Evolutionary conservation across 2,888 invertebrate genomes (phyloP), one percentile per base, ranked within the genome.

Genomic region (Leptodirus hochenwartii): DNA sequence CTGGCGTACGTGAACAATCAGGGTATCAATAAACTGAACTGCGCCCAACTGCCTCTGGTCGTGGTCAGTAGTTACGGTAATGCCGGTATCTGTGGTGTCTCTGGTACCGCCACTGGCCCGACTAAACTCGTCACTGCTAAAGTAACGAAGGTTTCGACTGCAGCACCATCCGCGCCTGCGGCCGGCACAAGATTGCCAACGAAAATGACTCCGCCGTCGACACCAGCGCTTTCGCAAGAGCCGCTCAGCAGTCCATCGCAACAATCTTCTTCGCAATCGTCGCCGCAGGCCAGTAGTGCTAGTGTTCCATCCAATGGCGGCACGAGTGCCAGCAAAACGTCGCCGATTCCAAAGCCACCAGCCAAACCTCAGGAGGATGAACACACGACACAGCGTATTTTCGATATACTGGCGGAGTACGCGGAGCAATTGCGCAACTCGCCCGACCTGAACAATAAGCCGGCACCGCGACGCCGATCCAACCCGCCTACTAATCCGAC

Each of bases 331-430:
- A 56, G 72, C 13, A 73, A 74, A 51, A 53, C 73, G 2, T 68
- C 71, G 17, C 66, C 71, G 3, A 63, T 74, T 16, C 69, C 75
- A 4, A 68, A 69, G 47, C 66, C 66, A 3, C 62, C 65, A 34
- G 77, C 77, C 41, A 80, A 80, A 47, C 76, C 78, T 2, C 67
- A 77, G 38, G 80, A 80, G 56, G 80, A 80, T 43, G 79, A 79
- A 45, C 76, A 78, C 47, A 80, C 80, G 0, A 76, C 78, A 1
- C 78, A 79, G 45, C 61, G 79, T 39, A 80, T 80, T 42, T 69
- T 79, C 35, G 78, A 78, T 39, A 80, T 80, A 41, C 50, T 80
- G 27, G 78, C 78, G 1, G 76, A 80, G 46, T 80, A 80, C 48
- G 77, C 77, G 27, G 80, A 80, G 43, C 79, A 80, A 45, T 59